Percentiles rank a stretch among this genome's conserved stretches.
These are phyloP conservation scores for Flexamia atlantica DNA, from an alignment of 2,888 invertebrate genomes.

Conservation along the genomic window DNA sequence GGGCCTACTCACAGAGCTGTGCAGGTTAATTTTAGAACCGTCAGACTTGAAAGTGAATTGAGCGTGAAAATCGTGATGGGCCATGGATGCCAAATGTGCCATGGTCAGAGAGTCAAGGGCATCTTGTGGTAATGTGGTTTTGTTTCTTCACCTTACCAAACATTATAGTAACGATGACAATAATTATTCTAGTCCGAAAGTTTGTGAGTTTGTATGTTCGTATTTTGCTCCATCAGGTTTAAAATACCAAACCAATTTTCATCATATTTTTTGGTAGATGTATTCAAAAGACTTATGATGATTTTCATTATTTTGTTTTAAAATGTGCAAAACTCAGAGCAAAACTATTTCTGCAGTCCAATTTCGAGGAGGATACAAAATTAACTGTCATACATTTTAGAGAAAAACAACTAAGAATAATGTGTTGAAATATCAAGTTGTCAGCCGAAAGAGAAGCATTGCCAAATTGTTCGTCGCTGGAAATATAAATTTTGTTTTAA, in stretches of 20 bases:
- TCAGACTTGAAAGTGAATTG: conserved; percentile 4
- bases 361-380: background rate
- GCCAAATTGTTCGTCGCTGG: background rate
- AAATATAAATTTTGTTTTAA: background rate
- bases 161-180: no score
- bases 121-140: background rate
- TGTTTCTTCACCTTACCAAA: background rate
- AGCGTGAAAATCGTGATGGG: background rate
- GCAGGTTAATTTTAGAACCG: background rate
- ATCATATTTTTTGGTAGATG: no score
- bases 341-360: no score
- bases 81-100: conserved; percentile 10
- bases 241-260: no score
- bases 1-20: background rate
- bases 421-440: background rate
- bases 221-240: no score
- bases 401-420: background rate
- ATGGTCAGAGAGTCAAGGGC: background rate
- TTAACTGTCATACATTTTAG: background rate
- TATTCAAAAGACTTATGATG: no score
- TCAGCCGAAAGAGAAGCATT: background rate
- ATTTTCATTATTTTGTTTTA: no score
- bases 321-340: no score
- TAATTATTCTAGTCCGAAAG: no score
- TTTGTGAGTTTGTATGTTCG: no score